phyloP scores from a whole-genome alignment of 2,888 invertebrate genomes.

The Amphipoea oculea region DNA sequence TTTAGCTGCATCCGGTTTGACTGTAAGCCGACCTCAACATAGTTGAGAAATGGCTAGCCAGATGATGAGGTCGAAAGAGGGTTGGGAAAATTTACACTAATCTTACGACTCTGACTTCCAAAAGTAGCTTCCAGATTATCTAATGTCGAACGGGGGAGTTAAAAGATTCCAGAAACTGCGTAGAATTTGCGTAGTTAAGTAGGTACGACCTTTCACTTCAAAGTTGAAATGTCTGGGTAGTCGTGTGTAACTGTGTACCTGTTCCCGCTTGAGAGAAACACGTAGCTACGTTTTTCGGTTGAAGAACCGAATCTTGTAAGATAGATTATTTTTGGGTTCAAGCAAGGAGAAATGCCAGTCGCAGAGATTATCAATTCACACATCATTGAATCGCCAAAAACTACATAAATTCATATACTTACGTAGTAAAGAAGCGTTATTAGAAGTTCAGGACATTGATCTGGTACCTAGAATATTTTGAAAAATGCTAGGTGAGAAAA shows the following conservation, averaged over 20 bases:
- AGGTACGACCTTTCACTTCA: conserved; percentile 12
- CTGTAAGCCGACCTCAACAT: no score
- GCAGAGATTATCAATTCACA: background rate
- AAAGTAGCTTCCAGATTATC: conserved; percentile 32
- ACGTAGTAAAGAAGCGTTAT: background rate
- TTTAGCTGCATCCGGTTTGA: no score
- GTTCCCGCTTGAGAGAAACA: background rate
- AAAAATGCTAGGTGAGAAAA: background rate
- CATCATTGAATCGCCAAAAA: background rate
- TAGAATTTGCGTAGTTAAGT: conserved; percentile 9
- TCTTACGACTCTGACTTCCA: conserved; percentile 39
- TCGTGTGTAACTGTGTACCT: background rate
- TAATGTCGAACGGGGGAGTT: conserved; percentile 26
- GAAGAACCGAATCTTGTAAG: no score
- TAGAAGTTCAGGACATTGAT: background rate
- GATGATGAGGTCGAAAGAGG: conserved; percentile 9
- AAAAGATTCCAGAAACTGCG: conserved; percentile 14
- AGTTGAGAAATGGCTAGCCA: no score
- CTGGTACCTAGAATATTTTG: background rate
- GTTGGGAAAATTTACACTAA: conserved; percentile 30
- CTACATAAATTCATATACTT: background rate
- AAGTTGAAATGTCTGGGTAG: background rate
- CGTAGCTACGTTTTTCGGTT: background rate
- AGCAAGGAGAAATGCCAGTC: background rate
- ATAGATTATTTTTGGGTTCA: background rate